These are phyloP conservation scores for Nesogale talazaci DNA, from an alignment of 2,113 vertebrate genomes.

Conservation along the genomic window DNA sequence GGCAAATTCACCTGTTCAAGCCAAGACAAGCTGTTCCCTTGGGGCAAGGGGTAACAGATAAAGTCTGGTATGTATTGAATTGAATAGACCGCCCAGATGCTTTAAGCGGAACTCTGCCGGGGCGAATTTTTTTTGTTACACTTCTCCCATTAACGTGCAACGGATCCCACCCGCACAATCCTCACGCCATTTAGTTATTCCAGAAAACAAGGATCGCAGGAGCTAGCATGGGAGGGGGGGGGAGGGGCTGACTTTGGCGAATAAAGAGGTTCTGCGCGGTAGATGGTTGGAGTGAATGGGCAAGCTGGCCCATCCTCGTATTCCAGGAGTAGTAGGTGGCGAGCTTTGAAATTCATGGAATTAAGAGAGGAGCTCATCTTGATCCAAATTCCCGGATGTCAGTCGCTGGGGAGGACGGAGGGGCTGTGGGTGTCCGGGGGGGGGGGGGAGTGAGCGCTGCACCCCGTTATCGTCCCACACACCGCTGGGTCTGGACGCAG, in stretches of 20 bases:
- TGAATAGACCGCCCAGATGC: neutral
- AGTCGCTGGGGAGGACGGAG: neutral
- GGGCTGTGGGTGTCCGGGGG: neutral
- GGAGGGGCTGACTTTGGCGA: neutral
- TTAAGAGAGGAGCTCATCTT: neutral
- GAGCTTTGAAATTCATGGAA: neutral
- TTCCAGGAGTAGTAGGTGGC: neutral
- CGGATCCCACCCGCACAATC: neutral
- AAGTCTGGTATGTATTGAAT: neutral
- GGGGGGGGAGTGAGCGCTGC: too few relatives aligned
- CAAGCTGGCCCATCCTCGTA: neutral
- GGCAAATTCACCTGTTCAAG: conserved; percentile 1
- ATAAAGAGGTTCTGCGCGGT: neutral
- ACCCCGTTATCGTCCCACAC: too few relatives aligned
- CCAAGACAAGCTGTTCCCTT: neutral
- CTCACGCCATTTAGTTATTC: neutral
- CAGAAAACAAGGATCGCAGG: neutral
- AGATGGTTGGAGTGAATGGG: neutral
- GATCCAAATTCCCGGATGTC: neutral
- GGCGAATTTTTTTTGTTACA: conserved; percentile 33
- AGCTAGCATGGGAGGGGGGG: neutral
- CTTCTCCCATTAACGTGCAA: neutral
- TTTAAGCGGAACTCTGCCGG: neutral
- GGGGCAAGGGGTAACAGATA: neutral
- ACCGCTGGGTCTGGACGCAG: neutral